Evolutionary conservation across 1,140 invertebrate species (phyloP).

Genomic region (Megathymus violae): DNA sequence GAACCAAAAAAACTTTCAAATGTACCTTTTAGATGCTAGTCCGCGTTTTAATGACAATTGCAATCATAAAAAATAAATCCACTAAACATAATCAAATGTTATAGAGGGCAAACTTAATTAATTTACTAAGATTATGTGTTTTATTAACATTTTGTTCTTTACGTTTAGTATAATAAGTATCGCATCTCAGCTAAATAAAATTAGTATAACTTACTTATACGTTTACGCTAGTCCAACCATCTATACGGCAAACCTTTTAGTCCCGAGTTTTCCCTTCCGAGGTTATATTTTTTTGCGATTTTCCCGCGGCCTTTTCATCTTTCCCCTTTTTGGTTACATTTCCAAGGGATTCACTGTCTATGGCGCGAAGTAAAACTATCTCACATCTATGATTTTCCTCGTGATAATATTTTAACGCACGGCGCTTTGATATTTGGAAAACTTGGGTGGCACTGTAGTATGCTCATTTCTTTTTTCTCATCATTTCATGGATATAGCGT

Average conservation of each 20-base stretch:
- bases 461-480: too few species aligned
- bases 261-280: not conserved
- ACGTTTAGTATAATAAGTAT: too few species aligned
- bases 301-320: slow-evolving; percentile 11
- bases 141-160: too few species aligned
- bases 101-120: too few species aligned
- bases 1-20: too few species aligned
- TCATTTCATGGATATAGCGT: too few species aligned
- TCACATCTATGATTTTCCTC: not conserved
- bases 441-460: not conserved
- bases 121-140: too few species aligned
- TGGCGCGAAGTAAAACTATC: not conserved
- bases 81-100: too few species aligned
- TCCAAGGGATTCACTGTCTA: not conserved
- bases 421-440: not conserved
- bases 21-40: too few species aligned
- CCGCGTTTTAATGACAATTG: too few species aligned
- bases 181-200: not conserved
- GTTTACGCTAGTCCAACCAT: not conserved
- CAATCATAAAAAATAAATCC: too few species aligned
- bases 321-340: slow-evolving; percentile 9
- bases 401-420: not conserved
- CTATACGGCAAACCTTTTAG: not conserved
- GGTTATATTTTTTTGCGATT: slow-evolving; percentile 2
- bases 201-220: not conserved